Base-by-base conservation (phyloP, 2,888 invertebrate genomes). In the Empis livida region DNA sequence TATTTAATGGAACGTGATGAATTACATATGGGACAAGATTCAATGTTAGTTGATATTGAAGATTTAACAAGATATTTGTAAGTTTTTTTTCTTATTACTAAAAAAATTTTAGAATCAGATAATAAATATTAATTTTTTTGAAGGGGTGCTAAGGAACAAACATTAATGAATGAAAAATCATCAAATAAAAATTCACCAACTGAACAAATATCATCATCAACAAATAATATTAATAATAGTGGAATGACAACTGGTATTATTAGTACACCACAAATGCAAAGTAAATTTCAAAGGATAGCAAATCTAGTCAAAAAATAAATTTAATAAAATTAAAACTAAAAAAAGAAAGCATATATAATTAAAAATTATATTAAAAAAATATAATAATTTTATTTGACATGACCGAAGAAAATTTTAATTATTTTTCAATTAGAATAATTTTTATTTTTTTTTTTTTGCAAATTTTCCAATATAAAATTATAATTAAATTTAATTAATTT, bases 11-110 rank as follows among this genome's bases (percentile, higher is more conserved):
- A 89, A 60, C 76, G 95, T 54, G 96, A 97, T 71, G 94, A 95
- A 68, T 74, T 95, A 43, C 94, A 95, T 71, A 95, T 96, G 93
- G 89, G 91, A 54, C 94, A 96, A 70, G 96, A 97, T 70, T 93
- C 95, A 38, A 93, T 94, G 86, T 77, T 95, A 55, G 93, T 95
- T 35, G 95, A 96, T 65, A 92, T 96, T 59, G 95, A 96, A 71
- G 95, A 96, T 72, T 79, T 94, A 57, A 92, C 92, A 40, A 76
- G 87, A 73, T 88, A 87, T 68, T 73, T 88, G 87, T 89, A 71
- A 82, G 86, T 75, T 54, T 5, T 5, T 20, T 5, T 5, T 20
- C 4, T n/a, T 20, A 20, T 20, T 5, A 20, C 5, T 2, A 20
- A 17, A 11, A 42, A 37, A 42, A 16, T 42, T 17, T 13, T 30